Evolutionary conservation across 2,113 vertebrate species (phyloP), one percentile per base, ranked within the genome.

Genomic region (Toxotes chatareus): DNA sequence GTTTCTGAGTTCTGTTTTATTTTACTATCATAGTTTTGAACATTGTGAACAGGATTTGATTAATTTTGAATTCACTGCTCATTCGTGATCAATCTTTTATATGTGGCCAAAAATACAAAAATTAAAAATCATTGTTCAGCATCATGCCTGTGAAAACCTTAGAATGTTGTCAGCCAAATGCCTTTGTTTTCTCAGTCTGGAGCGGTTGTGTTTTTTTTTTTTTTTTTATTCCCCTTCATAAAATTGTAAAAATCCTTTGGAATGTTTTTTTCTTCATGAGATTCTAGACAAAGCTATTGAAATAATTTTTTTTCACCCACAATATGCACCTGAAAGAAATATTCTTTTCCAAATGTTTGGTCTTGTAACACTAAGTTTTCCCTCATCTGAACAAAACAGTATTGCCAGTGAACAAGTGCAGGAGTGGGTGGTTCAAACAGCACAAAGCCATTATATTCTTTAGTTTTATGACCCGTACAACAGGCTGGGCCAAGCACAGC

Each of bases 391-490:
- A 84, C 66, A 75, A 76, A 82, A 87, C 78, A 77, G 32, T 79
- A 79, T 89, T 85, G 88, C 76, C 74, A 84, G 83, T 82, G 89
- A 93, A 91, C 88, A 89, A 87, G 86, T 78, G 71, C 73, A 85
- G 76, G 80, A 84, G 88, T 86, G 79, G 79, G 67, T 77, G 84
- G 46, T 65, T 87, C 32, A 46, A 75, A 77, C 81, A 62, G 76
- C 84, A 78, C 79, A 64, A 76, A 88, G 86, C 89, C 89, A 91
- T 91, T 91, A 92, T 91, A 91, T 92, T 89, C 91, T 94, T 94
- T 92, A 91, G 93, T 91, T 96, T 96, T 96, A 96, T 94, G 91
- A 92, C 83, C 89, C 93, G 86, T 95, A 93, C 93, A 74, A 78
- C 80, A 91, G 88, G 85, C 88, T 79, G 89, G 89, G 91, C 91